Evolutionary conservation across 2,797 vertebrate genomes (phyloP), one percentile per base, ranked within the genome.

Genomic region (Tadarida brasiliensis): DNA sequence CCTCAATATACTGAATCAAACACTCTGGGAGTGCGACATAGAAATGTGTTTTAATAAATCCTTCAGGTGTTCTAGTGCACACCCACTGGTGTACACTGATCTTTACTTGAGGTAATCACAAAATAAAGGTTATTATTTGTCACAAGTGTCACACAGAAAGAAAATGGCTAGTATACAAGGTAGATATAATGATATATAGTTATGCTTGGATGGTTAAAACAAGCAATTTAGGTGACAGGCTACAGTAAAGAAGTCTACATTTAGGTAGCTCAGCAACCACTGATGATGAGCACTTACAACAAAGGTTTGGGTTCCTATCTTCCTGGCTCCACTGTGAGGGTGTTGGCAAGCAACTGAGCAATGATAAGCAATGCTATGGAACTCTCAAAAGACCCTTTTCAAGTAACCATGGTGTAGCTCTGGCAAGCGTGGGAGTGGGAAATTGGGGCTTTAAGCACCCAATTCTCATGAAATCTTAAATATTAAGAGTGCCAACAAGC

Each of bases 81-180:
- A 67, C 10, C 20, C 35, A 93, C 20, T 71, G 35, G 3, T 0
- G 10, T 2, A 80, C 76, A 67, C 33, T 87, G 26, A 89, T 65
- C 61, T 95, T 82, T 78, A 94, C 8, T 90, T 30, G 16, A 86
- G 14, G 28, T 44, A 78, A 76, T 91, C 94, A 96, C 15, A 91
- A 94, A 88, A 86, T n/a, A 83, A 78, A 87, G 24, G n/a, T 56
- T 65, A 84, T 35, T 90, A 91, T 89, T 51, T 80, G n/a, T 82
- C 68, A 70, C 73, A 94, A 73, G 7, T 35, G 15, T 80, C 47
- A 68, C 71, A 94, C 54, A 91, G 35, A 93, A 95, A 92, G 49
- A 94, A 96, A 74, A 35, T 74, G 35, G 17, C 47, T 90, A 74
- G 28, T 9, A 95, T 87, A 88, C 35, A 88, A 87, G 35, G 49